phyloP scores from a whole-genome alignment of 2,113 vertebrate genomes.

The Actenoides hombroni region DNA sequence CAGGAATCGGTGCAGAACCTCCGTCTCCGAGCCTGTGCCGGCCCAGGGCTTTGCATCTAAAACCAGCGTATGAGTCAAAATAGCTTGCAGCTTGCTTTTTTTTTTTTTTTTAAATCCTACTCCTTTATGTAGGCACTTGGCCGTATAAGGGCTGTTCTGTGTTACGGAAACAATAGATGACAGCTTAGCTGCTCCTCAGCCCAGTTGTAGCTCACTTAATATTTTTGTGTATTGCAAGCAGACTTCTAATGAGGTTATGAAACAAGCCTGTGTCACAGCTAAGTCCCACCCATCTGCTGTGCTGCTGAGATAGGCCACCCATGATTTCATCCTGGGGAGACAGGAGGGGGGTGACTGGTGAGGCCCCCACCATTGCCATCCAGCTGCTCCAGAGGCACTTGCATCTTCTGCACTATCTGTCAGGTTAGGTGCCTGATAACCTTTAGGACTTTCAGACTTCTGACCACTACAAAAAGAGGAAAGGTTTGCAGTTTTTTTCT shows the following conservation, averaged over 20 bases:
- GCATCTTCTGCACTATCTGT: neutral
- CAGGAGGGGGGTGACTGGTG: neutral
- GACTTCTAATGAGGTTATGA: constrained; percentile 55
- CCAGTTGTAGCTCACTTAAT: neutral
- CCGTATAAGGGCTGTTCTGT: neutral
- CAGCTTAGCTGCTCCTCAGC: neutral
- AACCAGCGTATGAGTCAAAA: neutral
- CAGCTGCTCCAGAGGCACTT: neutral
- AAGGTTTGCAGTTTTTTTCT: neutral
- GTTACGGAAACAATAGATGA: neutral
- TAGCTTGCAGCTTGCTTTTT: neutral
- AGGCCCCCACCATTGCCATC: neutral
- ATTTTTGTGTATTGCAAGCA: neutral
- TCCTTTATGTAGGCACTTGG: neutral
- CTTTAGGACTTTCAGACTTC: neutral
- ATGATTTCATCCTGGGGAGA: neutral
- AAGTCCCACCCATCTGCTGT: constrained; percentile 41
- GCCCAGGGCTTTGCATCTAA: neutral
- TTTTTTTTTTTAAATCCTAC: too few species aligned
- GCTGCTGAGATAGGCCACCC: constrained; percentile 41
- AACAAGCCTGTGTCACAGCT: constrained; percentile 23
- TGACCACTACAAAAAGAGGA: neutral
- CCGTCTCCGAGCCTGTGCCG: neutral
- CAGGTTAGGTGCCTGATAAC: neutral
- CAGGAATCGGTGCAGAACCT: neutral